Evolutionary conservation across 2,797 vertebrate genomes (phyloP), one percentile per base, ranked within the genome.

Genomic region (Myotis planiceps): DNA sequence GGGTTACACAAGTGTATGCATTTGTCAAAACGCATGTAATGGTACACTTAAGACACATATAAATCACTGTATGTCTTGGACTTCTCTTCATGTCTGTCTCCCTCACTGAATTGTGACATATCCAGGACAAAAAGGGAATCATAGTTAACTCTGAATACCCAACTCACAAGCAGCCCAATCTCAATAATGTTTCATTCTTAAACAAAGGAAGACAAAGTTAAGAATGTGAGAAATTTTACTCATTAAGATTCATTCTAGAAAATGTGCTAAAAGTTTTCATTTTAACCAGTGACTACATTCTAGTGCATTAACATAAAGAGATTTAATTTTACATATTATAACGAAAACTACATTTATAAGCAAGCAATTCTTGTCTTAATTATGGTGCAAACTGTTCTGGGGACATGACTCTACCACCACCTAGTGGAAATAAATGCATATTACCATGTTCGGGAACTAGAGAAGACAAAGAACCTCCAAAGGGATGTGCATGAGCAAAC

Each of bases 281-380:
- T 88, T 92, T 96, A 96, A 96, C 92, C 90, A 95, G 71, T 80
- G 32, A 55, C 78, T 89, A 71, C 29, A 88, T 78, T 87, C 32
- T 34, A 83, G 9, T 80, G 13, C 84, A 69, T 83, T 97, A 92
- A 94, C 88, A 81, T 80, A 93, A 96, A 91, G 39, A 88, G 25
- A 71, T 93, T 87, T 93, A 95, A 89, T 96, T 95, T 84, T 72
- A 92, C 75, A 78, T 84, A 92, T 69, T 84, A 95, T 53, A 92
- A 91, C 71, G 60, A 95, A 75, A 96, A 84, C 78, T 92, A 49
- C 55, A 88, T 93, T 92, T 90, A 94, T 84, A 96, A 95, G 91
- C 85, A 87, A 96, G 78, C 34, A 91, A 95, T 88, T 89, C 92
- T 42, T 69, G 60, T 92, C 42, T 96, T 74, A 88, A 92, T 92